Evolutionary conservation across 1,140 invertebrate genomes (phyloP), one percentile per base, ranked within the genome.

Genomic region (Cecropterus lyciades): DNA sequence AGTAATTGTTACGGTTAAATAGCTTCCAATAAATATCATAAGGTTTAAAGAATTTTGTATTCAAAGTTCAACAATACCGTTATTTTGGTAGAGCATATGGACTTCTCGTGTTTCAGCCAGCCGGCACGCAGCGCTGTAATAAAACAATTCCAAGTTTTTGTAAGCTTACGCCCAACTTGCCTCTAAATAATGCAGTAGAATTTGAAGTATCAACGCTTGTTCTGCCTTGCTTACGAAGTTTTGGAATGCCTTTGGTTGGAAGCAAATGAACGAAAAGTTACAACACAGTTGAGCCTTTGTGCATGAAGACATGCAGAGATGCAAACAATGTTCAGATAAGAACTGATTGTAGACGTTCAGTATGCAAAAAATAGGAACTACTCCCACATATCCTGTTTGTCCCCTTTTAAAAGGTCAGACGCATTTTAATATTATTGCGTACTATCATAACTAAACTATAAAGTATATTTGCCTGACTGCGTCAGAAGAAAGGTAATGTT

Each of bases 41-140:
- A 51, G 10, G 37, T 63, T 63, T 51, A 42, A 52, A 63, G 48
- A 43, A 27, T 42, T 14, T 30, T 52, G 17, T 55, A 52, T 72
- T 72, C 52, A 72, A 45, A 42, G 46, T 68, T 66, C 57, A 70
- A 77, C 75, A 77, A 77, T 77, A 69, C 69, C 59, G 70, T 63
- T 73, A 67, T 77, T 74, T 74, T 77, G 62, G 51, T 59, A 27
- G 27, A 30, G 62, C 72, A 75, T 77, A 69, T 77, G 74, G 69
- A 65, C 63, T 65, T 77, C 70, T 75, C 74, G 68, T 67, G 63
- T 79, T 79, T 72, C 72, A 70, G 66, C 64, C 55, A 64, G 69
- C 70, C 67, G 71, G 73, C 72, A 63, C 64, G 69, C 67, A 70
- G 67, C 60, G 67, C 67, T 67, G 67, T 64, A 70, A 72, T 70